Evolutionary conservation across 2,797 vertebrate genomes (phyloP), one percentile per base, ranked within the genome.

Genomic region (Trachurus trachurus): DNA sequence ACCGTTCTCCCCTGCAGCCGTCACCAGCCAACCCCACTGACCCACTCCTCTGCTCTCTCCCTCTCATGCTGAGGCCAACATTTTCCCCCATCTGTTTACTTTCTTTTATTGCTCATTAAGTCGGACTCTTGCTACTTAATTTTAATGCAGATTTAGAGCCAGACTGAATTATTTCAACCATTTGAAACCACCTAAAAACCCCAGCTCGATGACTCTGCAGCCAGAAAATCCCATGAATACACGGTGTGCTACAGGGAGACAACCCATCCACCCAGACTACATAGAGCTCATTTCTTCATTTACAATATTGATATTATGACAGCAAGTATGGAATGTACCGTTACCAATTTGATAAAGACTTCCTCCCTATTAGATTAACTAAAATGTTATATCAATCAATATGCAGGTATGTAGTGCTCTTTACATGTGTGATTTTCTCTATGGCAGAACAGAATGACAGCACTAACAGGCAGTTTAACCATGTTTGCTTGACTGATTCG

Each of bases 51-150:
- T 39, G 7, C 34, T 66, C 62, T 63, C 58, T 52, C 47, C 39
- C 63, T 22, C 47, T 71, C 66, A n/a, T 10, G 61, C 67, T 5
- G 52, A 75, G 67, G 65, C 70, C 2, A 72, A 68, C 22, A 5
- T 52, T 56, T 39, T 29, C 63, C 42, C 56, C 62, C 59, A 58
- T 49, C 62, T 65, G 74, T 76, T 83, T 72, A 65, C 69, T 78
- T 85, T 74, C 29, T n/a, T 9, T 79, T 75, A 84, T 79, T 71
- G 44, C 58, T 72, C 63, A 72, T 83, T 71, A 74, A 80, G 78
- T 57, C 19, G 1, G 49, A 67, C 42, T 70, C 62, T 58, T 22
- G 26, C 60, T 16, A 34, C 67, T 78, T 37, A 10, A 50, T 72
- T 52, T 77, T 42, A 71, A 80, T 63, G 72, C 50, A 63, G 42